Evolutionary conservation across 1,140 invertebrate genomes (phyloP), one percentile per base, ranked within the genome.

Genomic region (Liolophura sinensis): DNA sequence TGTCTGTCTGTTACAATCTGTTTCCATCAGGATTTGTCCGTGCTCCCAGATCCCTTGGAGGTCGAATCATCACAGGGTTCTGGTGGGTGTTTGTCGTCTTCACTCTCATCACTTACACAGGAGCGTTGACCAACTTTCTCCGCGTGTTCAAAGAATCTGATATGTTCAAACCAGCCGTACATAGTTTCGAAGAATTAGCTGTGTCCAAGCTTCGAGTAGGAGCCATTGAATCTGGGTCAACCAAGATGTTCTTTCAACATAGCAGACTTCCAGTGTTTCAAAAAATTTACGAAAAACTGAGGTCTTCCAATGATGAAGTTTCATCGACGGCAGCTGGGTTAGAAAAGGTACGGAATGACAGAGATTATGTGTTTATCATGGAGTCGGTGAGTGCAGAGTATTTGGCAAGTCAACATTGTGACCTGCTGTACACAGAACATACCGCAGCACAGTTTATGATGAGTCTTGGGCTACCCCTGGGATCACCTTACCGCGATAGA

Each of bases 311-410:
- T 40, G 9, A 40, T 9, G 9, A 3, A 3, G 31, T 40, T 40
- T 3, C 3, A 40, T 40, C 31, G 31, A 40, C 9, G 3, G 9
- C 3, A 9, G 31, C 3, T 40, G 31, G 31, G 3, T 5, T 40
- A 40, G 31, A 40, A 40, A 40, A 40, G 31, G 31, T 40, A 5
- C 31, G 31, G 31, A 40, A 9, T 40, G 31, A 40, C 9, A 40
- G 31, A 40, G 3, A 40, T 40, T 47, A 9, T 47, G 96, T 96
- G 0, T 98, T 98, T 80, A 88, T 99, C 40, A 97, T 98, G 92
- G 96, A 99, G 85, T 97, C 95, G 0, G 58, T 73, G 12, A 97
- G 96, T 0, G 97, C 96, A 0, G 70, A 71, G 55, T 76, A 76
- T 64, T 60, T 67, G n/a, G 60, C 68, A 0, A 61, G 67, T 46